phyloP scores from a whole-genome alignment of 2,888 invertebrate genomes.

The Euplagia quadripunctaria region DNA sequence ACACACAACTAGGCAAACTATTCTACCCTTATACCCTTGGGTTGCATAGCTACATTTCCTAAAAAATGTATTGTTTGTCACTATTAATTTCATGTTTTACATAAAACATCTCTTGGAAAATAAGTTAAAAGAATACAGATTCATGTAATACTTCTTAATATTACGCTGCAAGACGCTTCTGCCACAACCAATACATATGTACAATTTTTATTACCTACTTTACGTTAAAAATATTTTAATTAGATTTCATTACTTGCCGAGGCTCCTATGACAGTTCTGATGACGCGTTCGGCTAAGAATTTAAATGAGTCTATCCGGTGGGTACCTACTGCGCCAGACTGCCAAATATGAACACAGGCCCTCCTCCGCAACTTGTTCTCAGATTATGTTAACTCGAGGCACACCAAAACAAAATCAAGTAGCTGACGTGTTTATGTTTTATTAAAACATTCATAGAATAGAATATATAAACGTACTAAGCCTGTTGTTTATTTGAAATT shows the following conservation, averaged over 20 bases:
- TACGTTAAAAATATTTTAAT: slow-evolving; percentile 1
- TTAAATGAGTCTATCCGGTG: slow-evolving; percentile 52
- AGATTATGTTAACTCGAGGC: slow-evolving; percentile 11
- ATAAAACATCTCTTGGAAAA: too few relatives aligned
- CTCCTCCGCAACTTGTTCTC: slow-evolving; percentile 4
- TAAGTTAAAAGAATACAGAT: too few relatives aligned
- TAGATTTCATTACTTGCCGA: background rate
- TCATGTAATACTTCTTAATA: too few relatives aligned
- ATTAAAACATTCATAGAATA: slow-evolving; percentile 1
- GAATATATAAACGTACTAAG: background rate
- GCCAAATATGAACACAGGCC: slow-evolving; percentile 27
- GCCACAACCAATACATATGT: too few relatives aligned
- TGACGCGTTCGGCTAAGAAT: slow-evolving; percentile 46
- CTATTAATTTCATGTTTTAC: too few relatives aligned
- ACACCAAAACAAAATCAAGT: background rate
- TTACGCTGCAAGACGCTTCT: too few relatives aligned
- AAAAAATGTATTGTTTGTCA: too few relatives aligned
- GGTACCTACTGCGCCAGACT: slow-evolving; percentile 24
- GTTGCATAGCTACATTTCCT: too few relatives aligned
- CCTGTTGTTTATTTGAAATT: slow-evolving; percentile 6
- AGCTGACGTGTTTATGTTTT: slow-evolving; percentile 3
- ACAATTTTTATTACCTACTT: background rate
- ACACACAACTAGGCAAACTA: too few relatives aligned
- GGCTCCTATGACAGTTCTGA: slow-evolving; percentile 13
- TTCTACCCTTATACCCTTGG: too few relatives aligned